These are phyloP conservation scores for Xerus inauris DNA, from an alignment of 2,113 vertebrate genomes.

Conservation along the genomic window DNA sequence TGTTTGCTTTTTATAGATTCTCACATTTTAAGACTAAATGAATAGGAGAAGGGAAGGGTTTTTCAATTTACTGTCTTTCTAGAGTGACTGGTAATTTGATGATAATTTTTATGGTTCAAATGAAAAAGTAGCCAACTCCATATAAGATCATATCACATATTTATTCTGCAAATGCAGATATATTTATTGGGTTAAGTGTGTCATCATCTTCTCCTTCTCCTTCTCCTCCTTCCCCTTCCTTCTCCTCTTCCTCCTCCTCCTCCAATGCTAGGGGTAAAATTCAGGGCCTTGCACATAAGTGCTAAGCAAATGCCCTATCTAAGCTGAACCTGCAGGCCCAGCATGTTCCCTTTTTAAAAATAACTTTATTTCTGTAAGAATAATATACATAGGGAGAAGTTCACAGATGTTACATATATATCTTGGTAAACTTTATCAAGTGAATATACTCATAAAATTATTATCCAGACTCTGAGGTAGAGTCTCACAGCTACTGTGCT, in stretches of 20 bases:
- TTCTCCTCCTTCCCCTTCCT: no score
- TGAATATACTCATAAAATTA: background rate
- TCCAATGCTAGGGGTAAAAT: background rate
- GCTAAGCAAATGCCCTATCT: background rate
- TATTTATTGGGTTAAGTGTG: background rate
- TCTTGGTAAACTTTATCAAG: background rate
- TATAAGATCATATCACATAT: background rate
- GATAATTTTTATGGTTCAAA: slow-evolving; percentile 13
- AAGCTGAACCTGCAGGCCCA: background rate
- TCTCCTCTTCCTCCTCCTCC: background rate
- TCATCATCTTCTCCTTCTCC: no score
- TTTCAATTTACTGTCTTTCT: background rate
- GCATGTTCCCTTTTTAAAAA: background rate
- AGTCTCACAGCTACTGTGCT: background rate
- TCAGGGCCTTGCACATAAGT: background rate
- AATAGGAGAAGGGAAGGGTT: background rate
- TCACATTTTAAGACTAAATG: background rate
- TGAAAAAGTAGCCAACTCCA: background rate
- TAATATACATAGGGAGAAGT: background rate
- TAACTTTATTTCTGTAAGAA: background rate
- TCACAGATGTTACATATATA: background rate
- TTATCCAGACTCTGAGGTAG: background rate
- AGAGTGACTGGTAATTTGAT: background rate
- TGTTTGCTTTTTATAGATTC: background rate
- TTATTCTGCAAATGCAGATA: background rate